Base-by-base conservation (phyloP, 2,888 invertebrate genomes). In the Trichogramma evanescens region DNA sequence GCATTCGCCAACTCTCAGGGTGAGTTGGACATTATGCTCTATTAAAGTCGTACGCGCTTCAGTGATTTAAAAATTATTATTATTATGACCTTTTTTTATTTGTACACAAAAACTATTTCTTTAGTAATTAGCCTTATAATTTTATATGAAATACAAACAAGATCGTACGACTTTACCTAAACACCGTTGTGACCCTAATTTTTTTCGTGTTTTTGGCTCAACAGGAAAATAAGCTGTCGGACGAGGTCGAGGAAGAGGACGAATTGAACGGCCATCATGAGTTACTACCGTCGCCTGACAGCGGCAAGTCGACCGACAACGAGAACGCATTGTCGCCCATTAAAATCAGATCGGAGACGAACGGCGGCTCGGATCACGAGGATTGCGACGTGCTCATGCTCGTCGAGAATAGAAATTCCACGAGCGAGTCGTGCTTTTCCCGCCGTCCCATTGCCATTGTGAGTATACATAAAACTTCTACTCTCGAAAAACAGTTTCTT, bases 361-460 rank as follows among this genome's bases (percentile, higher is more conserved):
- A 72, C 58, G 74, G 74, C 65, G 81, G 80, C 49, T 72, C 77
- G 62, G 80, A 80, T 73, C 80, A 82, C 69, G 82, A 82, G 67
- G 82, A 82, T 67, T 75, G 81, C 61, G 82, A 82, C 64, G 82
- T 82, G 65, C 70, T 82, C 65, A 80, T 82, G 76, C 80, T 81
- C 70, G 79, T 81, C 52, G 80, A 81, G 66, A 72, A 80, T 61
- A 71, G 63, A 43, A 59, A 9, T 38, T 46, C 77, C 51, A 72
- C 74, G 42, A 76, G 80, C 56, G 80, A 81, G 68, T 79, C 81
- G 50, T 82, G 82, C 71, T 82, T 82, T 68, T 79, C 82, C 76
- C 82, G 81, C 69, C 82, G 81, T 70, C 80, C 82, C 39, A 74
- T 83, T 66, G 81, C 80, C 70, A 81, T 82, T 70, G 82, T 82